Evolutionary conservation across 2,797 vertebrate species (phyloP).

Genomic region (Pantherophis vulpinus): DNA sequence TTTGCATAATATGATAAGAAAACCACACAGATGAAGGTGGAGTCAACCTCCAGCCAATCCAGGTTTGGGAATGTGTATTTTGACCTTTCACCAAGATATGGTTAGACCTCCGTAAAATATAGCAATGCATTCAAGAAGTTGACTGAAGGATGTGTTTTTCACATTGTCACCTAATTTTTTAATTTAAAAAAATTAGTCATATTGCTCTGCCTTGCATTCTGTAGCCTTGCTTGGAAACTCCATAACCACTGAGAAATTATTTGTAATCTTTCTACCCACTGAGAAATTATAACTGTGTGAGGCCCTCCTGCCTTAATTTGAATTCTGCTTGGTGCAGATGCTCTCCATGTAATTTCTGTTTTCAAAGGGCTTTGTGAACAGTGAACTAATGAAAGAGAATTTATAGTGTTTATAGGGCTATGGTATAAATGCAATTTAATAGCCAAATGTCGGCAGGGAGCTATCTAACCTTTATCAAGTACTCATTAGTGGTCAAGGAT

Average conservation of each 20-base stretch:
- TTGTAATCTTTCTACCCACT: constrained; percentile 19
- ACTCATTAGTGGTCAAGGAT: constrained; percentile 55
- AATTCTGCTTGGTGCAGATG: constrained; percentile 53
- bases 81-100: background rate
- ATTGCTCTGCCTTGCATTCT: background rate
- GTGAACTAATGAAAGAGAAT: constrained; percentile 59
- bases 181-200: background rate
- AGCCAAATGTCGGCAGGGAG: constrained; percentile 53
- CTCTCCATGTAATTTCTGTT: constrained; percentile 53
- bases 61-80: background rate
- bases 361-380: constrained; percentile 54
- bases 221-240: constrained; percentile 42
- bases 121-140: background rate
- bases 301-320: constrained; percentile 52
- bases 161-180: background rate
- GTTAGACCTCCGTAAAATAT: background rate
- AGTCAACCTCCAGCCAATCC: background rate
- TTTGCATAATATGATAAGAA: background rate
- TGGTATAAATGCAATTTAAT: constrained; percentile 63
- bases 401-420: constrained; percentile 60
- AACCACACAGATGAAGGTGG: background rate
- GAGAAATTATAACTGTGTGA: constrained; percentile 49
- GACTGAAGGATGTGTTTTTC: background rate
- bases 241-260: constrained; percentile 44
- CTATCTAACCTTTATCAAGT: constrained; percentile 57